Base-by-base conservation (phyloP, 2,888 invertebrate species). In the Pristionchus exspectatus region DNA sequence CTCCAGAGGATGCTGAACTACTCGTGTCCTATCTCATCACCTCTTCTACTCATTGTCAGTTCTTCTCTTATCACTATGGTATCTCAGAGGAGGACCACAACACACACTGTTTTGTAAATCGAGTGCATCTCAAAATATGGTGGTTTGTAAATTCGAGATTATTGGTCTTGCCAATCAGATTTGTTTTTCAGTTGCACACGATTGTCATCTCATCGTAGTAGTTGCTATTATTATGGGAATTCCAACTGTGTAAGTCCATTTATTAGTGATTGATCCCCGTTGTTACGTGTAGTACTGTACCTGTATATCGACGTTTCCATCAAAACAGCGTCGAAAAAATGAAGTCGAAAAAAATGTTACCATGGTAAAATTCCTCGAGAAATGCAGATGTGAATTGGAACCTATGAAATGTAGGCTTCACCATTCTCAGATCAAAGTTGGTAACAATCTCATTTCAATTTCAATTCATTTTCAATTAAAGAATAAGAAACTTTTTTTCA, bases 141-240 rank as follows among this genome's bases (percentile, higher is more conserved):
- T 2, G 24, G 21, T 21, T 21, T 18, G 21, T 10, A 59, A 59
- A 59, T 24, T 59, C 24, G 59, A 18, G 14, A 18, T 59, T 21
- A 21, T 24, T 21, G 21, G 59, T 4, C 24, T 59, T 21, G 18
- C 1, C 5, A 59, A 59, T 59, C 21, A 59, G 33, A 77, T 33
- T 30, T 50, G 44, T 50, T 50, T n/a, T 66, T 86, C 66, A 86
- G 86, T 50, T 18, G 63, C 86, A 0, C 63, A 66, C 63, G 86
- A 86, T 66, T 63, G 63, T n/a, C 63, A 86, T 66, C 38, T 86
- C 63, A 86, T 86, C 86, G 66, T 86, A 21, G 86, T 66, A 10
- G 63, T 86, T 21, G 86, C 86, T 3, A 38, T 66, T 24, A 63
- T 86, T 2, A 24, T 86, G 63, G 63, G 38, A 33, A 63, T 86